phyloP scores from a whole-genome alignment of 2,113 vertebrate genomes.

The Sebastes schlegelii region DNA sequence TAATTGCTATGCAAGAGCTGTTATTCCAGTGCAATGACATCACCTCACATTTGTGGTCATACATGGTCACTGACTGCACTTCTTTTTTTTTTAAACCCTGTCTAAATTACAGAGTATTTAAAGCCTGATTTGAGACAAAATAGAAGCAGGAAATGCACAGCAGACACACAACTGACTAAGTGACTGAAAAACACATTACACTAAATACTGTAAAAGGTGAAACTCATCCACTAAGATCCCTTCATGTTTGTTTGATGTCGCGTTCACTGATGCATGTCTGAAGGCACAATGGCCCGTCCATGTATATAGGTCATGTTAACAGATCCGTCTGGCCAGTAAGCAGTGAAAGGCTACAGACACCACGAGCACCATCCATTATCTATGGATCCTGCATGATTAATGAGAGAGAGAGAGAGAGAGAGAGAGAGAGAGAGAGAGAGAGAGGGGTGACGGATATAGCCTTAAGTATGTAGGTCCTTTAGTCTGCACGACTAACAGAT shows the following conservation, averaged over 20 bases:
- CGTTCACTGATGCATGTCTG: slow-evolving; percentile 35
- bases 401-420: slow-evolving; percentile 38
- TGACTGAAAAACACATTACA: not conserved
- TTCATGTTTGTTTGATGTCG: slow-evolving; percentile 39
- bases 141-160: not conserved
- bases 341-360: slow-evolving; percentile 68
- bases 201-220: slow-evolving; percentile 9
- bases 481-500: slow-evolving; percentile 38
- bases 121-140: not conserved
- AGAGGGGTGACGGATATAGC: slow-evolving; percentile 41
- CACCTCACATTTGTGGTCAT: not conserved
- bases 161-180: not conserved
- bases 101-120: not conserved
- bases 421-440: slow-evolving; percentile 6
- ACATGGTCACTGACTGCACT: not conserved
- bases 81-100: not conserved
- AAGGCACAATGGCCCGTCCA: slow-evolving; percentile 20
- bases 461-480: slow-evolving; percentile 38
- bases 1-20: not conserved
- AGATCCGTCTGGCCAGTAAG: slow-evolving; percentile 65
- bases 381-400: slow-evolving; percentile 74
- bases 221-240: not conserved
- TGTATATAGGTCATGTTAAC: slow-evolving; percentile 72
- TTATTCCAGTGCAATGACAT: not conserved
- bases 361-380: slow-evolving; percentile 74